phyloP scores from a whole-genome alignment of 92 coral and sea anemone genomes.

The Desmophyllum pertusum region DNA sequence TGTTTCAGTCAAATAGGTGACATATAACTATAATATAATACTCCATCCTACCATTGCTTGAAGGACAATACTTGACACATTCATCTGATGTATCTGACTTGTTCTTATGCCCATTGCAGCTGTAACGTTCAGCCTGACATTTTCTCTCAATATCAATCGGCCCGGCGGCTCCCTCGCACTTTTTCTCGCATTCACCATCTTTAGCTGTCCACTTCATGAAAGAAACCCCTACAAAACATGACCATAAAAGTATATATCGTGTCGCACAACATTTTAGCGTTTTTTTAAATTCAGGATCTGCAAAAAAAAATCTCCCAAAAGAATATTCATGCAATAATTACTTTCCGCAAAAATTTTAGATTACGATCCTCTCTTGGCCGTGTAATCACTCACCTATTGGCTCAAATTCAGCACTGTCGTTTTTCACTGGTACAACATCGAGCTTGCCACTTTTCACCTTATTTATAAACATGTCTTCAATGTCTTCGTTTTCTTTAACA shows the following conservation, averaged over 20 bases:
- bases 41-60: background rate
- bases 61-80: background rate
- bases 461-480: background rate
- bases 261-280: too few species aligned
- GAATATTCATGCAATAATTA: too few species aligned
- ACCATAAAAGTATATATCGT: too few species aligned
- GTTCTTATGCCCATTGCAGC: background rate
- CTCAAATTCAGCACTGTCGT: background rate
- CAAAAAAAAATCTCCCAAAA: too few species aligned
- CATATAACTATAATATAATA: background rate
- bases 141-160: background rate
- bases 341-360: too few species aligned
- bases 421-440: background rate
- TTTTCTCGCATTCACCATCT: background rate
- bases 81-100: background rate
- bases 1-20: too few species aligned
- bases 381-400: background rate
- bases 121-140: background rate
- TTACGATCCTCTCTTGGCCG: too few species aligned
- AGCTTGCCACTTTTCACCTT: background rate
- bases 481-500: background rate
- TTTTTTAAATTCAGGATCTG: too few species aligned
- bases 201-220: background rate
- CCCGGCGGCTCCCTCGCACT: background rate
- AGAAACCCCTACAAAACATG: background rate